Conservation (phyloP, 2,113 vertebrate genomes). For the Brienomyrus brachyistius region DNA sequence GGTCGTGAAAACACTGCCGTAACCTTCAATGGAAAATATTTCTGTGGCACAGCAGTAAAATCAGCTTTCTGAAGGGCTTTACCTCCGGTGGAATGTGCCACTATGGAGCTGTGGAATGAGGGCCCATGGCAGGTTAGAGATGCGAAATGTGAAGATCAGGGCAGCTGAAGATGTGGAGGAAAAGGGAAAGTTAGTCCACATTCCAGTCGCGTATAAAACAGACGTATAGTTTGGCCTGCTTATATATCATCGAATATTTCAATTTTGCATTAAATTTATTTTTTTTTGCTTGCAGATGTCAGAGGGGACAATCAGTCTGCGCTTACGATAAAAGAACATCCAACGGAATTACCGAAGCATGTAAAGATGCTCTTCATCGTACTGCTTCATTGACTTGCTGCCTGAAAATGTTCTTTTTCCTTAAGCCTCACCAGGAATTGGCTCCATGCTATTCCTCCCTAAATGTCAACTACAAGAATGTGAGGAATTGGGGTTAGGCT, state of each 20-base stretch:
- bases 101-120: neutral
- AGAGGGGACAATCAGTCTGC: neutral
- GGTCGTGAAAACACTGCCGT: neutral
- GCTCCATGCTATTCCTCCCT: neutral
- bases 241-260: neutral
- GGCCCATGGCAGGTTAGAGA: too few relatives aligned
- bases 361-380: neutral
- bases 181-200: neutral
- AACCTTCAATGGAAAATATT: conserved; percentile 6
- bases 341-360: neutral
- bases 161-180: neutral
- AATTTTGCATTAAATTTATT: neutral
- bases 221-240: neutral
- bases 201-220: neutral
- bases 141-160: neutral
- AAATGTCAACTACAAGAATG: neutral
- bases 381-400: neutral
- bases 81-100: neutral
- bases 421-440: neutral
- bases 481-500: neutral
- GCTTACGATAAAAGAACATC: neutral
- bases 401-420: neutral
- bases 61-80: neutral
- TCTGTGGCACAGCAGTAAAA: conserved; percentile 3
- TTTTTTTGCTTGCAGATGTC: neutral